phyloP scores from a whole-genome alignment of 2,113 vertebrate species.

The Nettapus auritus region DNA sequence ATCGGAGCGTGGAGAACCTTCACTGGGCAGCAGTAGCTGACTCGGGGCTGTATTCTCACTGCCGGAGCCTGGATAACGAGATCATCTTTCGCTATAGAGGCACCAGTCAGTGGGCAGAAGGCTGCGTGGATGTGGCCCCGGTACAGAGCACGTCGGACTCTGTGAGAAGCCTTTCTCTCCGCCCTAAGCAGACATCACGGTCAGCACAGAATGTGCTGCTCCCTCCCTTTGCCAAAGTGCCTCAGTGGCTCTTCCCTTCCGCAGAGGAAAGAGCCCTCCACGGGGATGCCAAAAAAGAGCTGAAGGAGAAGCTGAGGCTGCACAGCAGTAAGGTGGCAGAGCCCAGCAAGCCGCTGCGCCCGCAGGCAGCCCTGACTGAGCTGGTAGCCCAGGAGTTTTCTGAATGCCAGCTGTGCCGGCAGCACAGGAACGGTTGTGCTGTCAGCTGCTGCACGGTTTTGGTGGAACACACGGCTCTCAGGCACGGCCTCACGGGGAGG shows the following conservation, averaged over 20 bases:
- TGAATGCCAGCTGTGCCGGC: slow-evolving; percentile 36
- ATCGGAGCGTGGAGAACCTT: slow-evolving; percentile 91
- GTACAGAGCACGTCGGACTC: slow-evolving; percentile 58
- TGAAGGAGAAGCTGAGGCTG: slow-evolving; percentile 86
- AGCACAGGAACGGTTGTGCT: slow-evolving; percentile 32
- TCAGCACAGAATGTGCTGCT: slow-evolving; percentile 73
- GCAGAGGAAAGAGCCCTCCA: slow-evolving; percentile 77
- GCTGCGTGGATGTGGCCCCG: slow-evolving; percentile 66
- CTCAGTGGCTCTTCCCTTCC: slow-evolving; percentile 80
- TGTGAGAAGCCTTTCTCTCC: slow-evolving; percentile 72
- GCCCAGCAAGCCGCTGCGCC: slow-evolving; percentile 78
- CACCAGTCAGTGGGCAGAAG: slow-evolving; percentile 79
- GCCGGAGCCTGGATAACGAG: slow-evolving; percentile 82
- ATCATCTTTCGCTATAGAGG: slow-evolving; percentile 80
- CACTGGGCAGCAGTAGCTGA: slow-evolving; percentile 79
- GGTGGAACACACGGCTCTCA: slow-evolving; percentile 17
- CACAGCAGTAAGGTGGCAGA: slow-evolving; percentile 82
- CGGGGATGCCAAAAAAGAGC: slow-evolving; percentile 74
- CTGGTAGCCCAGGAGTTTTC: slow-evolving; percentile 10
- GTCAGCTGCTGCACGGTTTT: slow-evolving; percentile 10
- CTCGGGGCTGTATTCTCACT: slow-evolving; percentile 69
- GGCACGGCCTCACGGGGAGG: neutral
- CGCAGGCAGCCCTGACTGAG: slow-evolving; percentile 64
- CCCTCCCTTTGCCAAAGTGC: slow-evolving; percentile 75
- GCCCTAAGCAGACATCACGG: slow-evolving; percentile 47